phyloP scores from a whole-genome alignment of 2,113 vertebrate genomes.

The Phyllostomus hastatus region DNA sequence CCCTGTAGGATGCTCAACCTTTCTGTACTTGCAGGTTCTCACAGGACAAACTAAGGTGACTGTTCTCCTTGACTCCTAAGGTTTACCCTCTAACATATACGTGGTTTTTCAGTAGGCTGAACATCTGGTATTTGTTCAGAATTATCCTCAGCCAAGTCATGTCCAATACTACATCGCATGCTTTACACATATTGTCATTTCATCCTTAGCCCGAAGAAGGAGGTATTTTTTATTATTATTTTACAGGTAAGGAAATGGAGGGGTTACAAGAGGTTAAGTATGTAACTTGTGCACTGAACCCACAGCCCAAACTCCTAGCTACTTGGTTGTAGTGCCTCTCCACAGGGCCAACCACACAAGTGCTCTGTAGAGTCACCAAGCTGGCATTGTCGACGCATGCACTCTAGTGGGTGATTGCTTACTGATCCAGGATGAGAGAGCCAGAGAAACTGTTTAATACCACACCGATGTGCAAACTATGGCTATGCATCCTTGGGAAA shows the following conservation, averaged over 20 bases:
- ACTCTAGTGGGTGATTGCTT: neutral
- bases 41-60: neutral
- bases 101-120: neutral
- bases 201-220: neutral
- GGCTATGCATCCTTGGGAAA: neutral
- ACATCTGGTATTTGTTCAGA: conserved; percentile 8
- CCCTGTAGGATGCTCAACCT: neutral
- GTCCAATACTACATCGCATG: neutral
- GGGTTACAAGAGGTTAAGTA: neutral
- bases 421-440: neutral
- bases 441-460: neutral
- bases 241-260: conserved; percentile 15
- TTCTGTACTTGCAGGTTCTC: neutral
- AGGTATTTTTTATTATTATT: conserved; percentile 25
- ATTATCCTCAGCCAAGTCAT: neutral
- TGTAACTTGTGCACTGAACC: neutral
- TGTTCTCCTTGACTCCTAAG: neutral
- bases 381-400: neutral
- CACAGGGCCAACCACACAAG: neutral
- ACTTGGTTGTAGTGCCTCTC: neutral
- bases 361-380: neutral
- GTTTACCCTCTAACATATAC: neutral
- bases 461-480: neutral
- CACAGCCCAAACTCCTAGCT: neutral
- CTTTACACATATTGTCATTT: neutral